phyloP scores from a whole-genome alignment of 53 echinoderm and acorn worm species.

The Echinometra lucunter region DNA sequence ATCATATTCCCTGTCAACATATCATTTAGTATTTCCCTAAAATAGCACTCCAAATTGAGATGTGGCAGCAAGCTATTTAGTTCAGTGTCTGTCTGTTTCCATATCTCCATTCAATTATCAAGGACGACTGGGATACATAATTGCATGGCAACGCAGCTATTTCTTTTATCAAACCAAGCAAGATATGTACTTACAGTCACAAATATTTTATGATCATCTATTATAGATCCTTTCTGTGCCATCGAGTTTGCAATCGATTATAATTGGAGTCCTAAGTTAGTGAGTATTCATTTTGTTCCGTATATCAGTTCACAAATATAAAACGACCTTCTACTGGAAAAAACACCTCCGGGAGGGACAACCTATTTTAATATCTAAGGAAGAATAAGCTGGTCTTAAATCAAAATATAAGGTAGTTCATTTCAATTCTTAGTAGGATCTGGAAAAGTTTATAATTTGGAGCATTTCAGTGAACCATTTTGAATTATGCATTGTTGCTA shows the following conservation, averaged over 20 bases:
- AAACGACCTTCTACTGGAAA: too few relatives aligned
- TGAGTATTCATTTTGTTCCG: not conserved
- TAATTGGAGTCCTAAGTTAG: not conserved
- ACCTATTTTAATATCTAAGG: too few relatives aligned
- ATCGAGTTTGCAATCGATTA: not conserved
- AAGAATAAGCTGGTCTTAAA: too few relatives aligned
- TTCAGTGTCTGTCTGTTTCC: not conserved
- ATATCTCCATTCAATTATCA: not conserved
- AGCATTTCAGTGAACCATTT: too few relatives aligned
- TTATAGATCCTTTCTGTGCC: not conserved
- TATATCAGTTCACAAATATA: not conserved
- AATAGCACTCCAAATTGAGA: not conserved
- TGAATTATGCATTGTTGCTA: too few relatives aligned
- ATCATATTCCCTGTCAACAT: not conserved
- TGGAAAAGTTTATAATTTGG: too few relatives aligned
- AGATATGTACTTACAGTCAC: not conserved
- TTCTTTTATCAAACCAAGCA: not conserved
- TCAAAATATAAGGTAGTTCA: too few relatives aligned
- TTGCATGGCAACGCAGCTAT: slow-evolving; percentile 9
- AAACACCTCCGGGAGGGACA: too few relatives aligned
- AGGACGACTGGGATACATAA: slow-evolving; percentile 2
- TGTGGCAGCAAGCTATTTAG: not conserved
- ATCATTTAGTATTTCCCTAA: not conserved
- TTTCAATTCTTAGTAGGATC: too few relatives aligned
- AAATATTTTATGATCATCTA: not conserved